Base-by-base conservation (phyloP, 2,888 invertebrate genomes). In the Philaethria dido region DNA sequence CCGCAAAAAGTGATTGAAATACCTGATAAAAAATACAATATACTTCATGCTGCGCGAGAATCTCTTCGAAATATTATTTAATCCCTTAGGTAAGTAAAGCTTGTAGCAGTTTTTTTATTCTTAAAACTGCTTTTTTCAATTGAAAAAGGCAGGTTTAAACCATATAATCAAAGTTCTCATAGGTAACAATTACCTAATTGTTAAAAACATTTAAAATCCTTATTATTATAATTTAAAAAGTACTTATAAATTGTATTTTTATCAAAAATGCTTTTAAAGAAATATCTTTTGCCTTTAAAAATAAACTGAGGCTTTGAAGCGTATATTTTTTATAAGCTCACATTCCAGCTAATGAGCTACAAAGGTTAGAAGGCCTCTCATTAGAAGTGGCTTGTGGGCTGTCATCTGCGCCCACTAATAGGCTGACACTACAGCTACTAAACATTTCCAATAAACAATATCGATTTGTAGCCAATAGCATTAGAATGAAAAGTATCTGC, bases 341-440 rank as follows among this genome's bases (percentile, higher is more conserved):
- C 72, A 69, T 72, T 68, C 64, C 62, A 66, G 64, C 69, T 74
- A 74, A 74, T 74, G 74, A 74, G 74, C 72, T 69, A 63, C 70
- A 73, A 73, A 72, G 72, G 70, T 67, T 71, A 73, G 66, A 72
- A 72, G 67, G 66, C 66, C 72, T 67, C 74, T 74, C 71, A 61
- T 69, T 64, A 68, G 45, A 69, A 73, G 73, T 70, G 69, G 71
- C 68, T 66, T 55, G 73, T 55, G 69, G 62, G 70, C 59, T 72
- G 69, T 71, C 73, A 66, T 69, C 72, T 69, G 68, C 65, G 69
- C 57, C 67, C 68, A 62, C 74, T 73, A 74, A 74, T 73, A 71
- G 72, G 73, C 73, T 74, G 74, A 73, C 73, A 69, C 74, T 74
- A 72, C 67, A 69, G 25, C 72, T 65, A 68, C 69, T 60, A 60